Evolutionary conservation across 2,113 vertebrate species (phyloP).

Genomic region (Silurus meridionalis): DNA sequence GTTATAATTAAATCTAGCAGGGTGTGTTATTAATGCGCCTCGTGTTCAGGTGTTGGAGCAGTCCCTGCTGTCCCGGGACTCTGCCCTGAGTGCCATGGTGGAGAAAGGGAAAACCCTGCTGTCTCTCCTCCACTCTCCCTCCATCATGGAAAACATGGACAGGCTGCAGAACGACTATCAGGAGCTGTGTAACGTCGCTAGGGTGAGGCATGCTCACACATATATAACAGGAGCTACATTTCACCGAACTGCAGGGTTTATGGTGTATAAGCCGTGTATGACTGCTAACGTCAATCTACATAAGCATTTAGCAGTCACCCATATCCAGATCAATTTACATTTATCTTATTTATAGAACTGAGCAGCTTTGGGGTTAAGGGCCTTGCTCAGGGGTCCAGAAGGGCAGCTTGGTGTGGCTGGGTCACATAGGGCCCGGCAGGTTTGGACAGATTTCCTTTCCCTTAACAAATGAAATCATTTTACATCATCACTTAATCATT

Average conservation of each 20-base stretch:
- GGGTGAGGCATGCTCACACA: slow-evolving; percentile 68
- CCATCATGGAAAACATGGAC: slow-evolving; percentile 79
- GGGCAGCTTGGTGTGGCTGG: no score
- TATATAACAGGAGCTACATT: not conserved
- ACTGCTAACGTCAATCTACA: not conserved
- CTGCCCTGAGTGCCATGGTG: slow-evolving; percentile 81
- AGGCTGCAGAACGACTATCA: slow-evolving; percentile 81
- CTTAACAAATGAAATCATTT: no score
- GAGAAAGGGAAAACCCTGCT: slow-evolving; percentile 89
- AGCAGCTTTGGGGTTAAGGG: no score
- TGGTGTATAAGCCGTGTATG: not conserved
- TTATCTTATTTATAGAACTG: no score
- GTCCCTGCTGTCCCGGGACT: slow-evolving; percentile 84
- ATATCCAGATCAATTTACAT: no score
- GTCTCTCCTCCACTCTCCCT: slow-evolving; percentile 77
- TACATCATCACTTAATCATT: no score
- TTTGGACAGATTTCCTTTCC: no score
- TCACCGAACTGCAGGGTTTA: not conserved
- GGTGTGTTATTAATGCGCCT: not conserved
- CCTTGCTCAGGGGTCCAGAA: no score
- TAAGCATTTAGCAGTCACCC: not conserved
- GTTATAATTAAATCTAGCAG: not conserved
- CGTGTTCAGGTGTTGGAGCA: slow-evolving; percentile 83
- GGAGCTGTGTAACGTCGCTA: slow-evolving; percentile 75
- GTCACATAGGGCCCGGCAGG: no score